phyloP scores from a whole-genome alignment of 2,113 vertebrate genomes.

The Eolophus roseicapilla region DNA sequence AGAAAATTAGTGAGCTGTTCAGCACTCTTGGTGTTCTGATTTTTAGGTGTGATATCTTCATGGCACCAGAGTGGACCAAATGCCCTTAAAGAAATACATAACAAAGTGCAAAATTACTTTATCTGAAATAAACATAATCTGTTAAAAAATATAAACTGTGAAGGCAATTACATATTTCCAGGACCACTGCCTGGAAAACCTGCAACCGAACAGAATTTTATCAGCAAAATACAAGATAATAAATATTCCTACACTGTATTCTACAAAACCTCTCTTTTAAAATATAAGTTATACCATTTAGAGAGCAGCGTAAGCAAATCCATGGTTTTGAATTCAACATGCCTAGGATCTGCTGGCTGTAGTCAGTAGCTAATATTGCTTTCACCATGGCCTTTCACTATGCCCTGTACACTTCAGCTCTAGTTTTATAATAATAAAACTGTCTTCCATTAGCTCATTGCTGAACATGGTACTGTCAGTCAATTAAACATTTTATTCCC shows the following conservation, averaged over 20 bases:
- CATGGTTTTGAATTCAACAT: background rate
- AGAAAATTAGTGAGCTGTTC: constrained; percentile 96
- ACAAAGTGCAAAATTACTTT: background rate
- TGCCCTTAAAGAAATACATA: constrained; percentile 80
- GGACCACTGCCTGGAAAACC: background rate
- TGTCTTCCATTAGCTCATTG: background rate
- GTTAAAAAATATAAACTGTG: background rate
- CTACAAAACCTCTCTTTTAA: background rate
- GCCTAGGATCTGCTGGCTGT: background rate
- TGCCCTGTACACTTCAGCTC: background rate
- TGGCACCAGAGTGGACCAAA: constrained; percentile 98
- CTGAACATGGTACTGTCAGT: background rate
- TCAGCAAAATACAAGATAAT: background rate
- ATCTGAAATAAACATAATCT: background rate
- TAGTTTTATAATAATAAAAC: background rate
- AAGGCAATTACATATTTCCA: background rate
- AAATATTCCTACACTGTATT: background rate
- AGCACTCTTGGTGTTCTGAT: constrained; percentile 94
- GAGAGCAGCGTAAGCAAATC: background rate
- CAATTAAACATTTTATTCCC: background rate
- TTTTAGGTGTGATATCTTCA: constrained; percentile 98
- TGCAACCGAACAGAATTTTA: background rate
- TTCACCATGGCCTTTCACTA: background rate
- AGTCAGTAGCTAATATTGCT: background rate
- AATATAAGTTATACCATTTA: background rate